A percentile compares a stretch with the other conserved stretches of the same genome.
Evolutionary conservation across 2,113 vertebrate species (phyloP).

Genomic region (Nerophis lumbriciformis): DNA sequence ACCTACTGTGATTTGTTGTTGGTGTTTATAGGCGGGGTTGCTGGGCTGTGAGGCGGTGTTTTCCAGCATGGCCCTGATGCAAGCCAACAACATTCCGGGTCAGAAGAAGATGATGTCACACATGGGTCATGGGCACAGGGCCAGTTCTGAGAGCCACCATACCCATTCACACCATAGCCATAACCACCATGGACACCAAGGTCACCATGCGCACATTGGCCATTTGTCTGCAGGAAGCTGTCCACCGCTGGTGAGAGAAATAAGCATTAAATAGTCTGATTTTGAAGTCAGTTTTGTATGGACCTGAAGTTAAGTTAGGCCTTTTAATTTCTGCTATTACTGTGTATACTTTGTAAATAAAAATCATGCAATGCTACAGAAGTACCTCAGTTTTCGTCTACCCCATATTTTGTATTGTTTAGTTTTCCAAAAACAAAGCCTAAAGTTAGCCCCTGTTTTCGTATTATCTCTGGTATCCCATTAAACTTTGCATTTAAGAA

Average conservation of each 20-base stretch:
- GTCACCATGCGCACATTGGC: constrained; percentile 66
- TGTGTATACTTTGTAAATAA: background rate
- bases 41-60: constrained; percentile 77
- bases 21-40: constrained; percentile 70
- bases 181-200: constrained; percentile 60
- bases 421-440: too few relatives aligned
- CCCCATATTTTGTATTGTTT: too few relatives aligned
- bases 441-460: too few relatives aligned
- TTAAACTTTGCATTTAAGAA: too few relatives aligned
- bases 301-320: too few relatives aligned
- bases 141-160: constrained; percentile 58
- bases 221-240: constrained; percentile 66
- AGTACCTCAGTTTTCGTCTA: too few relatives aligned
- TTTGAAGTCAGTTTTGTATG: background rate
- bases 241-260: constrained; percentile 68
- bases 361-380: background rate
- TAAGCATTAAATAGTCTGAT: background rate
- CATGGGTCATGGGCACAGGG: constrained; percentile 67
- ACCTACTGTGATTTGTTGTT: constrained; percentile 29
- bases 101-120: constrained; percentile 74
- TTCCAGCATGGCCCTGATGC: constrained; percentile 79
- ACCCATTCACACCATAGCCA: constrained; percentile 56
- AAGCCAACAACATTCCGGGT: constrained; percentile 72
- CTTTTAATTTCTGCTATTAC: too few relatives aligned
- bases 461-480: too few relatives aligned